Base-by-base conservation (phyloP, 2,113 vertebrate species). In the Tor tambroides region DNA sequence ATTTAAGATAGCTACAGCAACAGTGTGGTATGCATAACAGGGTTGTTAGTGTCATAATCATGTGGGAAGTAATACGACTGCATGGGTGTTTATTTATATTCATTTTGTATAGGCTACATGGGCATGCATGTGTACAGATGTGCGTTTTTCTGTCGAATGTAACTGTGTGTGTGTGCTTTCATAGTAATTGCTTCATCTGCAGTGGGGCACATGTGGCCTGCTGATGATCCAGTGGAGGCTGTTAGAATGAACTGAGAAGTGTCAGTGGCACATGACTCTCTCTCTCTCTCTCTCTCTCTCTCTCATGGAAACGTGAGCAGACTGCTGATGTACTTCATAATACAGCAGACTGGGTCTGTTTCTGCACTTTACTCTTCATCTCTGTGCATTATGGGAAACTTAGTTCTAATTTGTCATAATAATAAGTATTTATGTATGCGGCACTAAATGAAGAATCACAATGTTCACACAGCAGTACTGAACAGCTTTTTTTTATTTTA, bases 201-300 rank as follows among this genome's bases (percentile, higher is more conserved):
- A 71, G 35, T n/a, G 10, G 69, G 17, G 81, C 63, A 84, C 63
- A 84, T 84, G 81, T 69, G 86, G 87, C 71, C 63, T 71, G 76
- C 49, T 32, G 54, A 80, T 82, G 56, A 87, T 67, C 74, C 63
- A 80, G 56, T 80, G 71, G 78, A 85, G 49, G 67, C 65, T 83
- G 83, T 87, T 87, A 87, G 83, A 54, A 82, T 87, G 69, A 89
- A 82, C 86, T 87, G 86, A 85, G 78, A 87, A 12, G 59, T 89
- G 86, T 87, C 91, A 93, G 74, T 41, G 85, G 89, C 91, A 91
- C 92, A 92, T 91, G 92, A 81, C 56, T 43, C 46, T 81, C 56
- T 80, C 41, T 83, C 51, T 30, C 56, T 85, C 43, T 49, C 67
- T 87, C 69, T 75, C 43, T 80, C 49, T 83, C 43, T 86, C 80